phyloP scores from a whole-genome alignment of 2,888 invertebrate genomes.

The Epistrophella euchroma region DNA sequence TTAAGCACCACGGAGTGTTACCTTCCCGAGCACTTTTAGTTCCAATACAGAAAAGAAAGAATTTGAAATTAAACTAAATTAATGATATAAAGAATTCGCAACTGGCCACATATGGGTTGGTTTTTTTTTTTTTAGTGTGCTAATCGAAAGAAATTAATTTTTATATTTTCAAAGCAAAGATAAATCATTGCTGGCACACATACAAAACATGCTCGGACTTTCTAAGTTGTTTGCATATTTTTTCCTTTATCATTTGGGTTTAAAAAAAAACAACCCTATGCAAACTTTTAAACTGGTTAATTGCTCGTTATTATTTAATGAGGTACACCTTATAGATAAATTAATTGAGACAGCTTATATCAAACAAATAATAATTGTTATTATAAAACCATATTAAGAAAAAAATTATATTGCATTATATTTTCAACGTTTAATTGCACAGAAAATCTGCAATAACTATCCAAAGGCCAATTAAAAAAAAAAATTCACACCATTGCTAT shows the following conservation, averaged over 20 bases:
- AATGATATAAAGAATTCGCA: background rate
- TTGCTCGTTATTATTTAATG: conserved; percentile 23
- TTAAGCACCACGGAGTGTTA: background rate
- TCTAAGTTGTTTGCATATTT: background rate
- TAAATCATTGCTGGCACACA: background rate
- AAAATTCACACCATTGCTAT: conserved; percentile 21
- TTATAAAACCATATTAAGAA: background rate
- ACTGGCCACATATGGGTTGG: background rate
- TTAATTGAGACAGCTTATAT: background rate
- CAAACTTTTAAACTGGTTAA: background rate
- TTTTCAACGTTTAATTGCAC: background rate
- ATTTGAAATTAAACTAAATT: background rate
- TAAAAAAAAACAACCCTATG: background rate
- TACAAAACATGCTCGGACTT: background rate
- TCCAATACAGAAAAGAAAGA: background rate
- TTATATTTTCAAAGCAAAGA: background rate
- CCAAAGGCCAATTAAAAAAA: background rate
- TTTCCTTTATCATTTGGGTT: background rate
- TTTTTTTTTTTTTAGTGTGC: background rate
- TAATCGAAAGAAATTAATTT: background rate
- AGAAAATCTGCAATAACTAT: conserved; percentile 1
- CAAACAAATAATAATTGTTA: background rate
- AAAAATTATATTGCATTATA: conserved; percentile 3
- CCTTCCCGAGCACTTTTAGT: background rate
- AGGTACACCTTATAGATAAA: background rate